Evolutionary conservation across 2,888 invertebrate genomes (phyloP).

Genomic region (Dasypogon diadema): DNA sequence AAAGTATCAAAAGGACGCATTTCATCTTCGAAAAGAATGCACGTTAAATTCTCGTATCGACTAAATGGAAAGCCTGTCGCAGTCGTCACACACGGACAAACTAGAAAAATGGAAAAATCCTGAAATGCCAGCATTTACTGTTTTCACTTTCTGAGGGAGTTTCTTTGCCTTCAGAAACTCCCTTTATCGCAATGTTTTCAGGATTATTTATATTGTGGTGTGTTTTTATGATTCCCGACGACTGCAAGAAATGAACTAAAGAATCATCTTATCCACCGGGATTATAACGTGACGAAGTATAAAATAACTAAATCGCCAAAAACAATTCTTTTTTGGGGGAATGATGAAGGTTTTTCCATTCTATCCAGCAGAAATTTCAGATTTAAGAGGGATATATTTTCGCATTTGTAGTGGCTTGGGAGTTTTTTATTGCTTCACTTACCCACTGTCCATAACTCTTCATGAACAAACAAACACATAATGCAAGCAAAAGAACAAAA

Average conservation of each 20-base stretch:
- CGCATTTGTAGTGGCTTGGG: slow-evolving; percentile 1
- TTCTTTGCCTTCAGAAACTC: neutral
- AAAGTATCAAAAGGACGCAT: neutral
- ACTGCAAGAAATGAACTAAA: neutral
- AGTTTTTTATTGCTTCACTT: slow-evolving; percentile 21
- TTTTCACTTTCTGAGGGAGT: slow-evolving; percentile 4
- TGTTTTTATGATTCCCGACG: slow-evolving; percentile 15
- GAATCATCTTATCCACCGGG: slow-evolving; percentile 16
- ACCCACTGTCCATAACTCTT: slow-evolving; percentile 3
- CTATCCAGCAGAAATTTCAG: slow-evolving; percentile 5
- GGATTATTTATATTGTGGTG: slow-evolving; percentile 25
- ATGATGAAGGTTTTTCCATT: too few species aligned
- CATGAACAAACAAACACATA: neutral
- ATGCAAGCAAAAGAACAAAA: too few species aligned
- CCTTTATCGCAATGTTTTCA: slow-evolving; percentile 11
- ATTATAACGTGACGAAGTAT: slow-evolving; percentile 2
- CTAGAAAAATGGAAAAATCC: slow-evolving; percentile 22
- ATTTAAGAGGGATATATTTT: slow-evolving; percentile 10
- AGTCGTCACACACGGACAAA: neutral
- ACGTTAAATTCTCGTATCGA: slow-evolving; percentile 6
- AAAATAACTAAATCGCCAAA: neutral
- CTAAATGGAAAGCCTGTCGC: neutral
- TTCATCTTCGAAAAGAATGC: neutral
- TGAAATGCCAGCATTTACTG: slow-evolving; percentile 27
- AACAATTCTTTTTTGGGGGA: slow-evolving; percentile 20